Evolutionary conservation across 2,797 vertebrate species (phyloP).

Genomic region (Nasua narica): DNA sequence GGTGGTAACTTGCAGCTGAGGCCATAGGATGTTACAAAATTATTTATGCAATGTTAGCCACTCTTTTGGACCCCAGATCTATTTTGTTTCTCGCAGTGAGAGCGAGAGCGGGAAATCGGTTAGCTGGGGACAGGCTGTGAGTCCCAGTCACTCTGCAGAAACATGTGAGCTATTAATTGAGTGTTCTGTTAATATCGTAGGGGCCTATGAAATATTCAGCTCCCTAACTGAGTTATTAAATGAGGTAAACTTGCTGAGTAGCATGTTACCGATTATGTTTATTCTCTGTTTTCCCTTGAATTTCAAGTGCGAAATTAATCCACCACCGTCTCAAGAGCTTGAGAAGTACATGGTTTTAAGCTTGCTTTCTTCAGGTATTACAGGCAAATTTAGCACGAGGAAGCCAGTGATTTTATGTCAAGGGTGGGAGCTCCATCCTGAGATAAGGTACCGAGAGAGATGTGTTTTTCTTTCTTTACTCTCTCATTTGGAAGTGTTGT

Average conservation of each 20-base stretch:
- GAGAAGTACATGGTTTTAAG: conserved; percentile 52
- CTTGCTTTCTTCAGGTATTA: conserved; percentile 57
- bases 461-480: conserved; percentile 71
- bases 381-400: conserved; percentile 46
- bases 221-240: conserved; percentile 80
- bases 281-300: conserved; percentile 54
- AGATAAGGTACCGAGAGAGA: conserved; percentile 60
- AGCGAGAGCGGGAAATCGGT: conserved; percentile 77
- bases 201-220: conserved; percentile 79
- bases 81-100: conserved; percentile 81
- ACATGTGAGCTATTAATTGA: conserved; percentile 78
- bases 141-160: conserved; percentile 73
- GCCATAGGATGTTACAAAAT: conserved; percentile 88
- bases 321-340: background rate
- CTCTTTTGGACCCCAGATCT: conserved; percentile 83
- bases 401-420: conserved; percentile 33
- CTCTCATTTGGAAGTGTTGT: conserved; percentile 68
- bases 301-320: conserved; percentile 66
- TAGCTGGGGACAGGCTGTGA: conserved; percentile 77
- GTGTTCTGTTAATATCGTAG: conserved; percentile 71
- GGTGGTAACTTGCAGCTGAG: conserved; percentile 88
- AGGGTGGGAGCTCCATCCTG: conserved; percentile 47
- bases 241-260: conserved; percentile 67
- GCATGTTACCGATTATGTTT: conserved; percentile 59
- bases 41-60: conserved; percentile 87